Percentiles rank a stretch among this genome's conserved stretches.
Evolutionary conservation across 2,113 vertebrate species (phyloP).

Genomic region (Hippopotamus amphibius): DNA sequence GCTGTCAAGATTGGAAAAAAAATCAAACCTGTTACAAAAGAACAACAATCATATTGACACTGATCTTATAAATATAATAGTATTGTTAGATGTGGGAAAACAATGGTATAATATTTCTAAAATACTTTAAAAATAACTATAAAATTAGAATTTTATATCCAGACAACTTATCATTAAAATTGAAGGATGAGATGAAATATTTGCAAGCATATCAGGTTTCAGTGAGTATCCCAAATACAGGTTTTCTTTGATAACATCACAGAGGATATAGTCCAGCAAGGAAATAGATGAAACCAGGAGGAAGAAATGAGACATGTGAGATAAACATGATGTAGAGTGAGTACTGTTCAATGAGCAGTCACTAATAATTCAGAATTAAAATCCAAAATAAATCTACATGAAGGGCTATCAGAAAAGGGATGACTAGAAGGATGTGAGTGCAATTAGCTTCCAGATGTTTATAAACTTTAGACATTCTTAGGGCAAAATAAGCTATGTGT

Average conservation of each 20-base stretch:
- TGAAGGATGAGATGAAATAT: background rate
- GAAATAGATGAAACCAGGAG: background rate
- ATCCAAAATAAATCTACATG: no score
- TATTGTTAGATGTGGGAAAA: background rate
- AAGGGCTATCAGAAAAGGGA: no score
- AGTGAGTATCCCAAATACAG: background rate
- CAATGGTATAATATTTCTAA: background rate
- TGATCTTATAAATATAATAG: background rate
- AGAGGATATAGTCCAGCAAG: background rate
- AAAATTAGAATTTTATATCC: background rate
- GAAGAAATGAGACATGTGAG: background rate
- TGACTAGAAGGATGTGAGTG: no score
- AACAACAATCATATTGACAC: background rate
- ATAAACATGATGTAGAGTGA: no score
- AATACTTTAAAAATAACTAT: background rate
- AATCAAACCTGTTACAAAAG: background rate
- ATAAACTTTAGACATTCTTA: no score
- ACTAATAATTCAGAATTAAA: no score
- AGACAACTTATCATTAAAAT: conserved; percentile 2
- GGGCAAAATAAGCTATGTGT: no score
- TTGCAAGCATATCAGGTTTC: background rate
- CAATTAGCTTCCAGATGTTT: no score
- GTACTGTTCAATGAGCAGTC: no score
- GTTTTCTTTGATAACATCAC: background rate
- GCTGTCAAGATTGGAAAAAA: background rate